Conservation (phyloP, 2,888 invertebrate genomes). For the Eupithecia subumbrata region DNA sequence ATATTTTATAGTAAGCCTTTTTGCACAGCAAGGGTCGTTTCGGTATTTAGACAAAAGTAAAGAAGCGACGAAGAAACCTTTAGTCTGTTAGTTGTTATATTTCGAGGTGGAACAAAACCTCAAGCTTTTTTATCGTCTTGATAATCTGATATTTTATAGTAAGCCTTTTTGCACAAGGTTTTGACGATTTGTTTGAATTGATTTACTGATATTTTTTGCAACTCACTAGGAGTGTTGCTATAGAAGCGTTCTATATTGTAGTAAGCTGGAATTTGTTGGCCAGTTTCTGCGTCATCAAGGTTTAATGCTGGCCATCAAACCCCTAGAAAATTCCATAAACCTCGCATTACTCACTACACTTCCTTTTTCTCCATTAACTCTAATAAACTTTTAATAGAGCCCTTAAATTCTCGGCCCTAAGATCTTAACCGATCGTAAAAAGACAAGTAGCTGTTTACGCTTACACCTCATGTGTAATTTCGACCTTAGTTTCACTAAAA, state of each 20-base stretch:
- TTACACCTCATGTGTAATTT: slow-evolving; percentile 19
- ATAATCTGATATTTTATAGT: no score
- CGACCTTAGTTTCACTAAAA: slow-evolving; percentile 19
- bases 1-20: no score
- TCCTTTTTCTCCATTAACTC: slow-evolving; percentile 14
- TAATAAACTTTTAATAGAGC: slow-evolving; percentile 40
- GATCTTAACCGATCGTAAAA: slow-evolving; percentile 41
- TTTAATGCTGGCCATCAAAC: background rate
- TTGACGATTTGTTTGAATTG: no score
- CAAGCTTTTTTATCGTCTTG: no score
- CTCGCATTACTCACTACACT: slow-evolving; percentile 7
- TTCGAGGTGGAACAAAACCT: no score
- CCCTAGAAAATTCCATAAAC: slow-evolving; percentile 13
- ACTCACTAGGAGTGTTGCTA: no score
- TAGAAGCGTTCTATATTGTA: background rate
- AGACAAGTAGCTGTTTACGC: slow-evolving; percentile 14
- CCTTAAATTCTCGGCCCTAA: slow-evolving; percentile 39
- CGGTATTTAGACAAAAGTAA: no score
- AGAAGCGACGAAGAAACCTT: no score
- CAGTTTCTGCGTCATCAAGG: background rate
- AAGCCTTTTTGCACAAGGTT: no score
- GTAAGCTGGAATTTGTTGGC: background rate
- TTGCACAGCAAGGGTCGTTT: no score
- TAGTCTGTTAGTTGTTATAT: no score
- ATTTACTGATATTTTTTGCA: no score